These are phyloP conservation scores for Hippoglossus hippoglossus DNA, from an alignment of 2,797 vertebrate species.

Conservation along the genomic window DNA sequence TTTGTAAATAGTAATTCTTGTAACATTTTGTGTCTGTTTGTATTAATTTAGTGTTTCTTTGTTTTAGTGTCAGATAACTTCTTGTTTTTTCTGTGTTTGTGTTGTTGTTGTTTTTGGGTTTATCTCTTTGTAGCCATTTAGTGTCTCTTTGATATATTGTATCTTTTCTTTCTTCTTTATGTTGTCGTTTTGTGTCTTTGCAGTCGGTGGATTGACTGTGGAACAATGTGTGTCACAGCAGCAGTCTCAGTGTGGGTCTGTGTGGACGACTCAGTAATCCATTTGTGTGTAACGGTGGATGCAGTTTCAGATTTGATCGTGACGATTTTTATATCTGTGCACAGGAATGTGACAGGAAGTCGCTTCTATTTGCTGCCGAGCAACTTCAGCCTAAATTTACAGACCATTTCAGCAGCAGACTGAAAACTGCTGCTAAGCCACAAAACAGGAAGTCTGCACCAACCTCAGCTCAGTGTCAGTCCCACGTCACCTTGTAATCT, in stretches of 20 bases:
- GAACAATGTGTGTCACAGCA: not conserved
- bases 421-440: slow-evolving; percentile 35
- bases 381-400: slow-evolving; percentile 10
- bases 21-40: not conserved
- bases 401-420: slow-evolving; percentile 34
- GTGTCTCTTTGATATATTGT: too few species aligned
- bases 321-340: not conserved
- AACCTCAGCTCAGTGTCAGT: slow-evolving; percentile 15
- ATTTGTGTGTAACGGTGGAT: not conserved
- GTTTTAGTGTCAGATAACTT: too few species aligned
- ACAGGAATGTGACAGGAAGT: slow-evolving; percentile 66
- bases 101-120: too few species aligned
- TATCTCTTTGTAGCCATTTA: too few species aligned
- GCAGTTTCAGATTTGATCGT: slow-evolving; percentile 7
- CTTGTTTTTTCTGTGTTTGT: too few species aligned
- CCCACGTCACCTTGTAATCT: slow-evolving; percentile 60
- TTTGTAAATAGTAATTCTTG: not conserved
- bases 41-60: too few species aligned
- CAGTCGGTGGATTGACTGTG: not conserved
- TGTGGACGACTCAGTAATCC: too few species aligned
- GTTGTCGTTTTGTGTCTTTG: not conserved
- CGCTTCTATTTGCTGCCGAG: slow-evolving; percentile 54
- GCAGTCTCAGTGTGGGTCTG: not conserved
- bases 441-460: slow-evolving; percentile 81
- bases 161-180: too few species aligned